A percentile compares a stretch with the other conserved stretches of the same genome.
Evolutionary conservation across 2,113 vertebrate species (phyloP).

Genomic region (Vulpes lagopus): DNA sequence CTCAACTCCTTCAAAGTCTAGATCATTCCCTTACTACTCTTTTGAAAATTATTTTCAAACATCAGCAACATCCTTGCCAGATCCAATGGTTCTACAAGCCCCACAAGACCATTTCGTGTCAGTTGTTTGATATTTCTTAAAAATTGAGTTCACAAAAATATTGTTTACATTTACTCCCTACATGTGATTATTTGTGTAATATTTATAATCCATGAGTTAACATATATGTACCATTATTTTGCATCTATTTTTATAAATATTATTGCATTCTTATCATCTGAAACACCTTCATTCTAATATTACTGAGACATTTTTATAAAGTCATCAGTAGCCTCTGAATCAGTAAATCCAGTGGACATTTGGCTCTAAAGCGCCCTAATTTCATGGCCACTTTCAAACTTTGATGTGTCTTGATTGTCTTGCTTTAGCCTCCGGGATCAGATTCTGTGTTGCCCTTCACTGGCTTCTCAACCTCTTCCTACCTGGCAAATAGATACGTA

Average conservation of each 20-base stretch:
- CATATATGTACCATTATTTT: neutral
- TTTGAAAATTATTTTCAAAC: constrained; percentile 42
- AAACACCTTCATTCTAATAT: neutral
- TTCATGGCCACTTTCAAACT: neutral
- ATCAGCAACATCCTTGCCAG: neutral
- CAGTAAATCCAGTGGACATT: neutral
- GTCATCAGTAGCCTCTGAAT: neutral
- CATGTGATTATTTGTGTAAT: neutral
- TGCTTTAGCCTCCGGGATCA: neutral
- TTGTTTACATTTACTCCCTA: neutral
- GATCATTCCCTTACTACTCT: neutral
- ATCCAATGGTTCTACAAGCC: neutral
- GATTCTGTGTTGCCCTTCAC: neutral
- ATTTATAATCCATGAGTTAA: neutral
- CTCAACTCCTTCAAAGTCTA: neutral
- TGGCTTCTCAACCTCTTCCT: neutral
- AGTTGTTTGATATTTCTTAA: constrained; percentile 46
- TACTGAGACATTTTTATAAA: neutral
- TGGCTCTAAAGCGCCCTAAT: neutral
- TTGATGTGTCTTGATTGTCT: neutral
- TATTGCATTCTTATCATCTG: neutral
- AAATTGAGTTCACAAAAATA: constrained; percentile 29
- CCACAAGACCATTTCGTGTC: neutral
- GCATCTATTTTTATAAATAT: constrained; percentile 15
- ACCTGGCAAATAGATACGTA: neutral